Percentiles rank a stretch among this genome's conserved stretches.
Conservation (phyloP, 2,113 vertebrate genomes). For the Bos indicus region DNA sequence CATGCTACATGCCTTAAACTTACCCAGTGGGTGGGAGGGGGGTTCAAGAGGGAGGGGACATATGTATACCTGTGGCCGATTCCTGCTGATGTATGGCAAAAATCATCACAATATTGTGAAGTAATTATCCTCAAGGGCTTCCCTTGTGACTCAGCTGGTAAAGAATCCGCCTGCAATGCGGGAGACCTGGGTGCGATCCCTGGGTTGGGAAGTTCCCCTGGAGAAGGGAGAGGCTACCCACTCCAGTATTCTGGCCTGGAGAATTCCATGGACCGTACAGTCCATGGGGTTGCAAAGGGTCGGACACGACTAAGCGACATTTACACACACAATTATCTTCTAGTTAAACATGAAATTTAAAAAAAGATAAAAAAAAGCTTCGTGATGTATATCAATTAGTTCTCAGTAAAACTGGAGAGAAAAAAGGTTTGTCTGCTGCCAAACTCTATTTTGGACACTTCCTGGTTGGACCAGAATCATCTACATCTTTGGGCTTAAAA, state of each 20-base stretch:
- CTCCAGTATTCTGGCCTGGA: not conserved
- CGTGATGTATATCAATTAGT: not conserved
- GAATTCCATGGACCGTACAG: not conserved
- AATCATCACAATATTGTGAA: not conserved
- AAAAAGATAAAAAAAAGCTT: not conserved
- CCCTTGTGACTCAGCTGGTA: not conserved
- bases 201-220: not conserved
- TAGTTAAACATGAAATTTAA: not conserved
- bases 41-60: not conserved
- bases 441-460: accelerated
- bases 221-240: not conserved
- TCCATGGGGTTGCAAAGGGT: not conserved
- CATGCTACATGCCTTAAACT: not conserved
- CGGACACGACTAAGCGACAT: not conserved
- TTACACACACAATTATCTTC: not conserved
- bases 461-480: not conserved
- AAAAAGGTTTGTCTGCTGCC: not conserved
- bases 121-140: not conserved
- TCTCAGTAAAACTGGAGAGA: not conserved
- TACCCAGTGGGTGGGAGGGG: not conserved
- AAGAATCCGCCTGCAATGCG: accelerated
- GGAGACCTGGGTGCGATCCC: not conserved
- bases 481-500: too few relatives aligned
- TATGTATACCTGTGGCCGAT: not conserved
- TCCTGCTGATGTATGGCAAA: not conserved